Conservation (phyloP, 2,888 invertebrate genomes). For the Odontothrips loti region DNA sequence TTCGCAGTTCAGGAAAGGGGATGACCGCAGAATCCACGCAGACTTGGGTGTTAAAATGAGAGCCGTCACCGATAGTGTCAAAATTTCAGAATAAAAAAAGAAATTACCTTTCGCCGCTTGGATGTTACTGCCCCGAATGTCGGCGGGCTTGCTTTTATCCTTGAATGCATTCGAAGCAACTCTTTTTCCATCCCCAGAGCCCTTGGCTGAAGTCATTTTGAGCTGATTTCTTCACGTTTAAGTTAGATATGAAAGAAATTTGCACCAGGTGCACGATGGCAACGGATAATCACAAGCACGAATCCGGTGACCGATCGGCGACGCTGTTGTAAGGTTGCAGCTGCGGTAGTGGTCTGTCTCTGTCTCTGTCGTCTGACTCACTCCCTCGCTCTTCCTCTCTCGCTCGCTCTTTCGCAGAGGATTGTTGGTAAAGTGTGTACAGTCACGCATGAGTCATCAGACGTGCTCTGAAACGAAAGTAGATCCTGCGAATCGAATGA, state of each 20-base stretch:
- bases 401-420: too few relatives aligned
- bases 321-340: background rate
- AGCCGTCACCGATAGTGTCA: background rate
- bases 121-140: conserved; percentile 93
- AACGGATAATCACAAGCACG: background rate
- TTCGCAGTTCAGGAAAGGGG: too few relatives aligned
- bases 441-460: background rate
- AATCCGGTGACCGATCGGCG: conserved; percentile 5
- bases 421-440: too few relatives aligned
- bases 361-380: too few relatives aligned
- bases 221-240: background rate
- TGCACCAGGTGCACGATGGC: conserved; percentile 7
- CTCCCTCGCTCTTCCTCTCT: too few relatives aligned
- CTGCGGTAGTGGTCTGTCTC: background rate
- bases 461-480: too few relatives aligned
- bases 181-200: conserved; percentile 49
- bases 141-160: conserved; percentile 89
- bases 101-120: conserved; percentile 91
- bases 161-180: conserved; percentile 59
- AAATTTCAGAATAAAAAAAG: conserved; percentile 28
- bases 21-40: too few relatives aligned
- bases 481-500: too few relatives aligned
- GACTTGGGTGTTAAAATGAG: too few relatives aligned
- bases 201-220: conserved; percentile 49
- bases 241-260: background rate